A percentile compares a stretch with the other conserved stretches of the same genome.
Conservation (phyloP, 2,113 vertebrate species). For the Bufo bufo region DNA sequence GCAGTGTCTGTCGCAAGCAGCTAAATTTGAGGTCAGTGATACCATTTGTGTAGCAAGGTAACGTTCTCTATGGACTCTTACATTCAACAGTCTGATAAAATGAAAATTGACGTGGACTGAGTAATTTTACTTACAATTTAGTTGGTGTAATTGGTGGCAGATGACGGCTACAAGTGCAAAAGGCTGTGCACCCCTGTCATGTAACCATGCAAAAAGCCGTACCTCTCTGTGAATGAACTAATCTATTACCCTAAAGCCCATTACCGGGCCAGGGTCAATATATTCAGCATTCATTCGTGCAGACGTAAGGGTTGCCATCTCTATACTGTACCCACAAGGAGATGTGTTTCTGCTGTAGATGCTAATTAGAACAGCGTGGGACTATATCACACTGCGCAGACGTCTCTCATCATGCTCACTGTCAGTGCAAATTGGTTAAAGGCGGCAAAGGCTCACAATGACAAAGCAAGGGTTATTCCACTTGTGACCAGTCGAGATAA, state of each 20-base stretch:
- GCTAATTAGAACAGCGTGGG: conserved; percentile 1
- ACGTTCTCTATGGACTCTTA: no score
- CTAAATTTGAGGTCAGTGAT: background rate
- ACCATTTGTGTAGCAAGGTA: background rate
- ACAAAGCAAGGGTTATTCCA: background rate
- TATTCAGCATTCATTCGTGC: no score
- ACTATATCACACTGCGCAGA: background rate
- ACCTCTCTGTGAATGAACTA: background rate
- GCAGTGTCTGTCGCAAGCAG: background rate
- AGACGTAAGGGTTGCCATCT: background rate
- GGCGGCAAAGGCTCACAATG: background rate
- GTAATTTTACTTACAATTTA: background rate
- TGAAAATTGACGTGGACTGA: background rate
- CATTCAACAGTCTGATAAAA: no score
- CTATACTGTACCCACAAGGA: background rate
- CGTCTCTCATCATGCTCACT: background rate
- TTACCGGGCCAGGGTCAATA: background rate
- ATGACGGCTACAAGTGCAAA: background rate
- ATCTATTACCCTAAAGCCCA: background rate
- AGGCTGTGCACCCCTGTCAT: no score
- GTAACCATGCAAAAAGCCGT: background rate
- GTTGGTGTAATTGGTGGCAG: background rate
- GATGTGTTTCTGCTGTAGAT: background rate
- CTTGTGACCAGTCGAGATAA: background rate
- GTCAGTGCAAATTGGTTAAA: background rate